Conservation (phyloP, 2,888 invertebrate species). For the Tiliacea aurago region DNA sequence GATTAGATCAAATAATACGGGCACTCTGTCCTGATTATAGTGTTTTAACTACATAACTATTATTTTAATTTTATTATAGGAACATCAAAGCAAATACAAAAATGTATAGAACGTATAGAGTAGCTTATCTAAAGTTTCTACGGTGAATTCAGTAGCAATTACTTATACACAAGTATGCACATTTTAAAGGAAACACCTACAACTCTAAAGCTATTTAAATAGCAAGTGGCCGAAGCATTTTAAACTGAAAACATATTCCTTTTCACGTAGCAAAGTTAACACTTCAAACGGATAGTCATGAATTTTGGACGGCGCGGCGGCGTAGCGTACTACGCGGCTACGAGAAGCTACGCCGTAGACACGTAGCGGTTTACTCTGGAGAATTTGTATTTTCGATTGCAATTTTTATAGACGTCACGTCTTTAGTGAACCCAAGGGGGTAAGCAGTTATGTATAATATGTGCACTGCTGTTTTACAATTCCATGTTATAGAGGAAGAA, state of each 20-base stretch:
- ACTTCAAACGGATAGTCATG: conserved; percentile 82
- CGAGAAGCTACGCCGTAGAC: conserved; percentile 66
- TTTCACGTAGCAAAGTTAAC: conserved; percentile 68
- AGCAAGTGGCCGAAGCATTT: conserved; percentile 66
- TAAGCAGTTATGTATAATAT: conserved; percentile 1
- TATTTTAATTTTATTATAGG: not conserved
- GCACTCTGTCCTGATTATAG: too few relatives aligned
- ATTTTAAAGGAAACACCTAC: conserved; percentile 24
- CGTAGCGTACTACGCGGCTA: conserved; percentile 65
- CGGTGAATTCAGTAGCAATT: not conserved
- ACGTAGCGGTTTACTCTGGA: conserved; percentile 49
- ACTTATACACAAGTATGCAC: not conserved
- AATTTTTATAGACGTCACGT: conserved; percentile 18
- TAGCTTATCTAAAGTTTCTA: too few relatives aligned
- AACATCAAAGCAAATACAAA: not conserved
- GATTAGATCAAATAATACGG: not conserved
- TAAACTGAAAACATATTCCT: conserved; percentile 76
- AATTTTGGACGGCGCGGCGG: conserved; percentile 78
- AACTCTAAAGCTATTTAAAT: conserved; percentile 50
- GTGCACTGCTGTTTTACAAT: not conserved
- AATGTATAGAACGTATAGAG: not conserved
- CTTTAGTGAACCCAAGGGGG: not conserved
- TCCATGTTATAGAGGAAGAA: not conserved
- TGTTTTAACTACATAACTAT: not conserved
- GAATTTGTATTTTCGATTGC: conserved; percentile 36